Conservation (phyloP, 1,140 invertebrate species). For the Zaprionus camerounensis region DNA sequence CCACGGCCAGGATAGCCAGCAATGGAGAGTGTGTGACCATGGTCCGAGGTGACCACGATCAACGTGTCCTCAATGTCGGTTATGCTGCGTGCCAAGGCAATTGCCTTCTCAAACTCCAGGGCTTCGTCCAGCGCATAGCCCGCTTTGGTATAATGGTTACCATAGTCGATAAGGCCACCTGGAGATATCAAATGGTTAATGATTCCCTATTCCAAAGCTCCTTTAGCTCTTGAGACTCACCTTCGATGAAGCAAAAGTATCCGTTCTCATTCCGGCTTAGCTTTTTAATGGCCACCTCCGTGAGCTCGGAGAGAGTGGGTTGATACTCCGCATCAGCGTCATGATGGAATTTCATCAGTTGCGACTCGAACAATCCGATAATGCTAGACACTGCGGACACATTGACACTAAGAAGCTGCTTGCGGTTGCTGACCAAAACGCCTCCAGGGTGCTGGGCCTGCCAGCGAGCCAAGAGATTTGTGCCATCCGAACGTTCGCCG, state of each 20-base stretch:
- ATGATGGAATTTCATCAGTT: conserved; percentile 85
- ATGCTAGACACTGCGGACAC: conserved; percentile 84
- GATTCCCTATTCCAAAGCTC: not conserved
- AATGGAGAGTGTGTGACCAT: conserved; percentile 87
- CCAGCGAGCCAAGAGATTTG: conserved; percentile 85
- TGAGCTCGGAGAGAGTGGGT: conserved; percentile 92
- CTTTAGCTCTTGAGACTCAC: not conserved
- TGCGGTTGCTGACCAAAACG: conserved; percentile 86
- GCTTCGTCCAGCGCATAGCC: conserved; percentile 87
- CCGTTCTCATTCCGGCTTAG: conserved; percentile 89
- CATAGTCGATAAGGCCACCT: conserved; percentile 87
- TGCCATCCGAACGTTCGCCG: conserved; percentile 85
- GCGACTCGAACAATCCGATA: conserved; percentile 85
- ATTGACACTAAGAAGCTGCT: conserved; percentile 84
- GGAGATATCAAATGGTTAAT: not conserved
- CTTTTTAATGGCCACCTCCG: conserved; percentile 87
- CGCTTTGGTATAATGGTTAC: conserved; percentile 86
- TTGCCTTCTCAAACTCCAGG: conserved; percentile 86
- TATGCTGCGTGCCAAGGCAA: conserved; percentile 85
- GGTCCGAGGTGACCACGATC: conserved; percentile 89
- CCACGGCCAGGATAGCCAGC: conserved; percentile 87
- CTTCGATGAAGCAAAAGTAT: conserved; percentile 89
- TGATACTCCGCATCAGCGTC: conserved; percentile 85
- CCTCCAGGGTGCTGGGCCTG: conserved; percentile 69
- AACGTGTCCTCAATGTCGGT: conserved; percentile 86